Evolutionary conservation across 1,140 invertebrate species (phyloP).

Genomic region (Zaprionus inermis): DNA sequence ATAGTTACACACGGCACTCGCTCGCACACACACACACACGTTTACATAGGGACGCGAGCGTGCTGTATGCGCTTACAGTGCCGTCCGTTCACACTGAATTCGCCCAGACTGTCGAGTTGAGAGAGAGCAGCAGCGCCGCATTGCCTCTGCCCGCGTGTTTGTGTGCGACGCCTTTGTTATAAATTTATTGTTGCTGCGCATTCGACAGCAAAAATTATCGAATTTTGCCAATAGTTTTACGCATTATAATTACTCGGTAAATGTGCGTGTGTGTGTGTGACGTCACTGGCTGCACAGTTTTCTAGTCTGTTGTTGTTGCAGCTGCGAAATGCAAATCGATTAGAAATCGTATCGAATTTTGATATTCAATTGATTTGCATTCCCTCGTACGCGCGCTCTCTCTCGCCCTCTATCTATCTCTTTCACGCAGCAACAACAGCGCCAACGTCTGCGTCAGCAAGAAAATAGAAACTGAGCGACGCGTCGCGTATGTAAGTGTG

Average conservation of each 20-base stretch:
- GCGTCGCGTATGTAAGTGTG: constrained; percentile 16
- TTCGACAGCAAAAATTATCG: constrained; percentile 15
- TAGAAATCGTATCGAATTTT: constrained; percentile 17
- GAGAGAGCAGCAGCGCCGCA: neutral
- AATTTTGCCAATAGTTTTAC: constrained; percentile 33
- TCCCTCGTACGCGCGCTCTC: neutral
- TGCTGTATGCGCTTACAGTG: no score
- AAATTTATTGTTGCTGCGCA: constrained; percentile 51
- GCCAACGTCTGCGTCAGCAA: constrained; percentile 66
- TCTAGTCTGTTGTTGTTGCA: no score
- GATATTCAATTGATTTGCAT: constrained; percentile 36
- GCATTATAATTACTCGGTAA: neutral
- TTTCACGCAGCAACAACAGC: no score
- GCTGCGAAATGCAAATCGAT: constrained; percentile 11
- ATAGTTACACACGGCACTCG: neutral
- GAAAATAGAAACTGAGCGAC: constrained; percentile 58
- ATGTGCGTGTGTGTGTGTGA: constrained; percentile 6
- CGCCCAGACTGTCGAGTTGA: neutral
- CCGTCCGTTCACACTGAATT: no score
- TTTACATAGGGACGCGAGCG: neutral
- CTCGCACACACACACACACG: constrained; percentile 1
- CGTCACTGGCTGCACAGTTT: constrained; percentile 18
- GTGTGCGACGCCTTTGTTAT: constrained; percentile 36
- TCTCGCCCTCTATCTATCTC: constrained; percentile 6
- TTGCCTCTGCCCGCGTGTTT: constrained; percentile 8